Evolutionary conservation across 2,888 invertebrate species (phyloP).

Genomic region (Fragum whitleyi): DNA sequence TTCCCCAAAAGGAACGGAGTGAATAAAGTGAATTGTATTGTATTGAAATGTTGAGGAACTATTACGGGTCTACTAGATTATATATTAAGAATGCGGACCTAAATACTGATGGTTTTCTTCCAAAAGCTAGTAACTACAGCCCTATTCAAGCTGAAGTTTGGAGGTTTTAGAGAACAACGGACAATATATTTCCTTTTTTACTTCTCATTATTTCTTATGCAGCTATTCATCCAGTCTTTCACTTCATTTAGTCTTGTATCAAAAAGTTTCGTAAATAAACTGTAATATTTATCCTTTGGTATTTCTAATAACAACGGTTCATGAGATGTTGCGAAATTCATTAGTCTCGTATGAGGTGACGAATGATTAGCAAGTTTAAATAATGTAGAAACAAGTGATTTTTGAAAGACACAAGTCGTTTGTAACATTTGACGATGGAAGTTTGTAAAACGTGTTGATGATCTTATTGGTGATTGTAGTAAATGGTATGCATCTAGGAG

Average conservation of each 20-base stretch:
- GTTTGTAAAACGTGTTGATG: slow-evolving; percentile 72
- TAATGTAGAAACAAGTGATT: slow-evolving; percentile 73
- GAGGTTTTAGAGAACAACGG: no score
- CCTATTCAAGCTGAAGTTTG: not conserved
- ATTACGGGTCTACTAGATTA: no score
- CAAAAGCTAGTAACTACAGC: no score
- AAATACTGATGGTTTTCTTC: no score
- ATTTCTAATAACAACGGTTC: slow-evolving; percentile 68
- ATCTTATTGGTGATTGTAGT: slow-evolving; percentile 64
- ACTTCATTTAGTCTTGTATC: slow-evolving; percentile 68
- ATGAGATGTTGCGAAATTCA: slow-evolving; percentile 67
- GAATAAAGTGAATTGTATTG: no score
- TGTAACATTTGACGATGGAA: slow-evolving; percentile 82
- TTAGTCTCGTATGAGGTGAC: slow-evolving; percentile 67
- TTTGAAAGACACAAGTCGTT: slow-evolving; percentile 83
- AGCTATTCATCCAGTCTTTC: slow-evolving; percentile 68
- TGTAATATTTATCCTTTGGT: slow-evolving; percentile 63
- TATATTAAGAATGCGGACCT: no score
- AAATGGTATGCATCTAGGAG: slow-evolving; percentile 84
- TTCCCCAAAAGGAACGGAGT: no score
- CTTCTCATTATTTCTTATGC: slow-evolving; percentile 33
- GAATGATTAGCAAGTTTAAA: slow-evolving; percentile 51
- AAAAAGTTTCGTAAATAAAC: slow-evolving; percentile 67
- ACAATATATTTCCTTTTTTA: no score
- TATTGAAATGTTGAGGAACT: no score